A percentile compares a stretch with the other conserved stretches of the same genome.
Evolutionary conservation across 2,797 vertebrate genomes (phyloP).

Genomic region (Limosa lapponica): DNA sequence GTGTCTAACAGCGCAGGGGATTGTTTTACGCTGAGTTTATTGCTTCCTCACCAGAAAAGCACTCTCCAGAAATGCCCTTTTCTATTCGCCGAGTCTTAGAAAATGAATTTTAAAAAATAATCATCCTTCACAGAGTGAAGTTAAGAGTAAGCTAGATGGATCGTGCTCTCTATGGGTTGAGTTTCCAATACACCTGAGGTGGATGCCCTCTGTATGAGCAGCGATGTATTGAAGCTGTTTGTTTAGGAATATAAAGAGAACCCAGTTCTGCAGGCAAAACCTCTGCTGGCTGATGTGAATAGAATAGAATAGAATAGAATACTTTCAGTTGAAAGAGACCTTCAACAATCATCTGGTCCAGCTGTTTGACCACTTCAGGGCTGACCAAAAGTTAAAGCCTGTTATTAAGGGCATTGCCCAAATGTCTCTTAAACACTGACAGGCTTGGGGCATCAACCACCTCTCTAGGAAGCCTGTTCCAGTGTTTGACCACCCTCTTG

Average conservation of each 20-base stretch:
- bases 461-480: neutral
- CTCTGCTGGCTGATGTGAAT: neutral
- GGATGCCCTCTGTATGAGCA: neutral
- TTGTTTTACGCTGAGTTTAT: neutral
- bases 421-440: neutral
- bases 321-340: neutral
- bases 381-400: neutral
- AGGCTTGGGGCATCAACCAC: neutral
- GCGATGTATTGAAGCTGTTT: neutral
- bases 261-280: neutral
- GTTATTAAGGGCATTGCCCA: neutral
- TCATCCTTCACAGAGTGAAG: neutral
- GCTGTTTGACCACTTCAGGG: neutral
- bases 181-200: neutral
- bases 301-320: neutral
- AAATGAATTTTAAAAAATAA: neutral
- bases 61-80: neutral
- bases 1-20: neutral
- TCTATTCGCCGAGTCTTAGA: neutral
- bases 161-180: neutral
- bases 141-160: neutral
- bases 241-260: neutral
- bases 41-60: neutral
- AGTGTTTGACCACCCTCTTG: neutral
- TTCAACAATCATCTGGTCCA: rapidly evolving